Conservation (phyloP, 2,113 vertebrate species). For the Nicator chloris region DNA sequence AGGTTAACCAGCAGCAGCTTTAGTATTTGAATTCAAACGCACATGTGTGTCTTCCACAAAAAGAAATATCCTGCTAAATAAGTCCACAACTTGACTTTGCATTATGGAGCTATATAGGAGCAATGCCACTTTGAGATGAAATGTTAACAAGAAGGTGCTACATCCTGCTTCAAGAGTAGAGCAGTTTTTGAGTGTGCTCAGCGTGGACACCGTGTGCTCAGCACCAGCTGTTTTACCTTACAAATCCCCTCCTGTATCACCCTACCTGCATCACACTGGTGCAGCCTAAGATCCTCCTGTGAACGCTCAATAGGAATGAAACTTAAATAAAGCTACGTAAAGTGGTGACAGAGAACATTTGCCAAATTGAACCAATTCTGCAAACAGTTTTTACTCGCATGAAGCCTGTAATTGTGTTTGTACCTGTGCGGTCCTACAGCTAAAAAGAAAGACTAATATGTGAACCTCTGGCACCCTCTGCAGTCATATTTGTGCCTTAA, state of each 20-base stretch:
- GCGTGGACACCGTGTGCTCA: rapidly evolving
- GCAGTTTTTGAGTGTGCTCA: background rate
- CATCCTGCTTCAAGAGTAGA: background rate
- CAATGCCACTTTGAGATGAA: background rate
- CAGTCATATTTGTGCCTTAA: background rate
- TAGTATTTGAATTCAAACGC: background rate
- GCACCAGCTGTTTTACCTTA: background rate
- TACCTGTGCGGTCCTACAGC: background rate
- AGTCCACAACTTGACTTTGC: background rate
- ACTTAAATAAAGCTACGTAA: background rate
- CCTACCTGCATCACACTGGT: background rate
- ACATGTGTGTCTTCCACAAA: background rate
- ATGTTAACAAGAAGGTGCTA: background rate
- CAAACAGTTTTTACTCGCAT: background rate
- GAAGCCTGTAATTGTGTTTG: background rate
- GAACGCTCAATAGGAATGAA: background rate
- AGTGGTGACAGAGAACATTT: background rate
- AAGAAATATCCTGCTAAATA: background rate
- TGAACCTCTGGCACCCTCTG: background rate
- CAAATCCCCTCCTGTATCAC: background rate
- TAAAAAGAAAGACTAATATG: background rate
- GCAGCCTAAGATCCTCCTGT: background rate
- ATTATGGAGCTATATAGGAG: background rate
- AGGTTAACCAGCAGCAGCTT: background rate
- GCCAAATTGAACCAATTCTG: background rate